Evolutionary conservation across 2,113 vertebrate species (phyloP).

Genomic region (Guaruba guarouba): DNA sequence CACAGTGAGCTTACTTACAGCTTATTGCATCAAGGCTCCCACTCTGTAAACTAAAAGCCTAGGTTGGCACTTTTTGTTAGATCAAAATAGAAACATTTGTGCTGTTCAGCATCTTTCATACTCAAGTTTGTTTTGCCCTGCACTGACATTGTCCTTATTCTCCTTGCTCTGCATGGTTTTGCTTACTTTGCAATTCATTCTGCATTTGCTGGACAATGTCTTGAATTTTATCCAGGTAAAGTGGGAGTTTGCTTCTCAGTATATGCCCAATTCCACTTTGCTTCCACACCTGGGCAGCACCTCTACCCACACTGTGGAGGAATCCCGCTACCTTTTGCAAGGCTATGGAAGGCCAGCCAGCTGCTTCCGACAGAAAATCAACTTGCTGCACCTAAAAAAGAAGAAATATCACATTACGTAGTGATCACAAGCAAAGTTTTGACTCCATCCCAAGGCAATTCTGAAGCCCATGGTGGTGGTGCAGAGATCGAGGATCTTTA

Average conservation of each 20-base stretch:
- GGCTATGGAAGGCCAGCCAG: conserved; percentile 27
- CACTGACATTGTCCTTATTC: neutral
- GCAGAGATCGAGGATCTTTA: neutral
- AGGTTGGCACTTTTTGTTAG: neutral
- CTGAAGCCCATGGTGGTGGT: neutral
- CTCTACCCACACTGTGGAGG: conserved; percentile 17
- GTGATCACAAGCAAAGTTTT: neutral
- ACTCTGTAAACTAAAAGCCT: neutral
- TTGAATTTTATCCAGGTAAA: conserved; percentile 71
- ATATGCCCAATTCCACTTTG: conserved; percentile 44
- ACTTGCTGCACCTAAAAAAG: conserved; percentile 68
- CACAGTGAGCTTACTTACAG: neutral
- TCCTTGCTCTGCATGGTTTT: neutral
- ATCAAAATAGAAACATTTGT: neutral
- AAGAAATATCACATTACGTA: neutral
- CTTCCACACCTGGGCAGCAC: conserved; percentile 64
- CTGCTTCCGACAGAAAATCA: conserved; percentile 68
- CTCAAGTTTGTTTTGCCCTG: neutral
- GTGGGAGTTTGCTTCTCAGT: conserved; percentile 64
- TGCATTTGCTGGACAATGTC: conserved; percentile 72
- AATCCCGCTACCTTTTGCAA: conserved; percentile 56
- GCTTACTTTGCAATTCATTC: conserved; percentile 83
- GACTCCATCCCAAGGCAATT: neutral
- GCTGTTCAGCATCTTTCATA: neutral
- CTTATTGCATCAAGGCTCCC: neutral